These are phyloP conservation scores for Axis porcinus DNA, from an alignment of 2,113 vertebrate genomes.

Conservation along the genomic window DNA sequence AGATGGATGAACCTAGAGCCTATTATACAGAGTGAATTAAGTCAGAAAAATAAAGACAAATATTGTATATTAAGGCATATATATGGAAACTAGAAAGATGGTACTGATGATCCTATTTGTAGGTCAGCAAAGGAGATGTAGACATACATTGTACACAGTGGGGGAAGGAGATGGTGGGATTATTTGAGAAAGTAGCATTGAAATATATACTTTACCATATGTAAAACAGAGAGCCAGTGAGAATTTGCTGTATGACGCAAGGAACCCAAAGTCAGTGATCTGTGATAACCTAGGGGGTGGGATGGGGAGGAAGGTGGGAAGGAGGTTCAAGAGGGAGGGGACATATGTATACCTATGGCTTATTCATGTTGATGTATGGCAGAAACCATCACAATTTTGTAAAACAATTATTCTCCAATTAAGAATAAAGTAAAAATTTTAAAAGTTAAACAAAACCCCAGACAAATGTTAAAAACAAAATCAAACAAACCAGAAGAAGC, in stretches of 20 bases:
- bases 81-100: background rate
- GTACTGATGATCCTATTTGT: background rate
- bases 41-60: background rate
- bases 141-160: background rate
- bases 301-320: background rate
- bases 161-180: background rate
- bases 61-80: background rate
- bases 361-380: background rate
- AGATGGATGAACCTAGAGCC: background rate
- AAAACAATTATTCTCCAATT: background rate
- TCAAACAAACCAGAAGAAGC: background rate
- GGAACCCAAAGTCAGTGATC: background rate
- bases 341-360: background rate
- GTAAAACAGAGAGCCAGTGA: background rate
- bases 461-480: background rate
- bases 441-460: background rate
- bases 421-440: background rate
- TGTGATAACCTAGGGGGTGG: background rate
- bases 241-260: background rate
- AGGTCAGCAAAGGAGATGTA: background rate
- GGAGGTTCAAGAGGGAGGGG: background rate
- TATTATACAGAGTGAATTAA: background rate
- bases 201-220: background rate
- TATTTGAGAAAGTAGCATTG: background rate
- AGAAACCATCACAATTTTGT: background rate